Base-by-base conservation (phyloP, 2,888 invertebrate genomes). In the Melinopterus prodromus region DNA sequence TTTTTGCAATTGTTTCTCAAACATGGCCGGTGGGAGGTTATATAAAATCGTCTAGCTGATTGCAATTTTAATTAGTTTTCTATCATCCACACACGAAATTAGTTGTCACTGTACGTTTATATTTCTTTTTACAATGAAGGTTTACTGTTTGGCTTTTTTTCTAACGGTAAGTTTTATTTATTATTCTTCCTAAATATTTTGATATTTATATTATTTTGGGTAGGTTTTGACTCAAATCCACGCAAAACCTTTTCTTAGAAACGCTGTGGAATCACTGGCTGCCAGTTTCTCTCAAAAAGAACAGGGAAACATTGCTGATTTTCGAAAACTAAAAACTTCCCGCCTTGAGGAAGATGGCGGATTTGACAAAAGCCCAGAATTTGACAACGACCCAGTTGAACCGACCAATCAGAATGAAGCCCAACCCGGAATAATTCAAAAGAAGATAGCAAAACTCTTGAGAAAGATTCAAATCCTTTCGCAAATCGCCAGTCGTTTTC, bases 401-500 rank as follows among this genome's bases (percentile, higher is more conserved):
- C 53, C 53, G 53, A 53, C 53, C 53, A 53, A 53, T 53, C 53
- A 77, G 15, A 83, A 83, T 74, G 82, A 83, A 78, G 82, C 81
- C 5, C 37, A 76, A 12, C 82, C 83, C 9, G 71, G 77, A 36
- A 35, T 83, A 35, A 70, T 83, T 6, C 83, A 83, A 70, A 83
- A 82, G 77, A 84, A 84, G 77, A 80, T 84, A 14, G 81, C 78
- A 6, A 83, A 83, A 69, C 79, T 84, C 38, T 74, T 83, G n/a
- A 78, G 82, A 9, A 84, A 84, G 71, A 78, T 84, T 14, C 82
- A 82, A 77, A 77, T 84, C 69, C 79, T 83, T 69, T 80, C 82
- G 9, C 77, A 79, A 53, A 53, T 81, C 5, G 35, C 78, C n/a
- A 76, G 69, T 35, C n/a, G 78, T 16, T 80, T 80, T 16, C 70